A percentile compares a stretch with the other conserved stretches of the same genome.
phyloP scores from a whole-genome alignment of 1,140 invertebrate genomes.

The Mycetomoellerius zeteki region DNA sequence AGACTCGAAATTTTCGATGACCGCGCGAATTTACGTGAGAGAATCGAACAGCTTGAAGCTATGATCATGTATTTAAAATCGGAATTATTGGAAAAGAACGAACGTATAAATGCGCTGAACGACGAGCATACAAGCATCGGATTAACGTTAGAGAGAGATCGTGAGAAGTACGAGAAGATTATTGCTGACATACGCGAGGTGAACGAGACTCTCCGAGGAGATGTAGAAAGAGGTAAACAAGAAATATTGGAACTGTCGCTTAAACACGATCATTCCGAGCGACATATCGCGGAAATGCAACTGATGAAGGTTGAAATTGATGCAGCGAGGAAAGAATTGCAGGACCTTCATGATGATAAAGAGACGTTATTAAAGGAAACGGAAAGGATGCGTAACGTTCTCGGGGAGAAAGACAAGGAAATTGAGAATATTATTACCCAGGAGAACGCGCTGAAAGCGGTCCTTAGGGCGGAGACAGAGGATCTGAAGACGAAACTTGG shows the following conservation, averaged over 20 bases:
- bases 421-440: slow-evolving; percentile 48
- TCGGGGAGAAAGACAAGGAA: slow-evolving; percentile 59
- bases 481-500: slow-evolving; percentile 50
- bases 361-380: slow-evolving; percentile 59
- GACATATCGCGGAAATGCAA: slow-evolving; percentile 44
- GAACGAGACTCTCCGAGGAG: slow-evolving; percentile 42
- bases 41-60: slow-evolving; percentile 62
- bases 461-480: slow-evolving; percentile 22
- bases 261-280: slow-evolving; percentile 25
- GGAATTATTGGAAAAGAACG: slow-evolving; percentile 53
- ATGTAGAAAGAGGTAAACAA: not conserved
- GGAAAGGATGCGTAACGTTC: slow-evolving; percentile 45
- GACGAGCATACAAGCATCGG: slow-evolving; percentile 43
- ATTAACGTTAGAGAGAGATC: slow-evolving; percentile 31
- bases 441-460: slow-evolving; percentile 10
- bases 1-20: slow-evolving; percentile 69
- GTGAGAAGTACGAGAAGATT: slow-evolving; percentile 1
- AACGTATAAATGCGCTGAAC: slow-evolving; percentile 27
- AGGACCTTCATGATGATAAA: slow-evolving; percentile 56
- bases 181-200: slow-evolving; percentile 14
- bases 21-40: slow-evolving; percentile 40
- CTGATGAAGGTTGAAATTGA: slow-evolving; percentile 55
- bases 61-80: slow-evolving; percentile 50
- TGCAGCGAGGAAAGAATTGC: slow-evolving; percentile 46
- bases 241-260: slow-evolving; percentile 30